Evolutionary conservation across 2,113 vertebrate species (phyloP), one percentile per base, ranked within the genome.

Genomic region (Pardalotus punctatus): DNA sequence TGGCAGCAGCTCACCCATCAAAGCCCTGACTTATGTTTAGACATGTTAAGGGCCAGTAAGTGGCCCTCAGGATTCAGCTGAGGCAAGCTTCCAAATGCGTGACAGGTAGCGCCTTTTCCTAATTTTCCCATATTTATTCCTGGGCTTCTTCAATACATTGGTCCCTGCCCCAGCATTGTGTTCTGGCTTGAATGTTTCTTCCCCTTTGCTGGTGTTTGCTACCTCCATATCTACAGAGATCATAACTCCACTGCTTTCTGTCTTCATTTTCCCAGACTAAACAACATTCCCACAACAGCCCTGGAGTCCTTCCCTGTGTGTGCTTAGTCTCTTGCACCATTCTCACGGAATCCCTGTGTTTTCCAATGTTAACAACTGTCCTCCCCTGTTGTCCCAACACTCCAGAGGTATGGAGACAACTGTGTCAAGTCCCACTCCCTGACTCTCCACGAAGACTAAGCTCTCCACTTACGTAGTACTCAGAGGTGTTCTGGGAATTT

Each of bases 11-110:
- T 54, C 2, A 0, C 10, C 65, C 60, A 38, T 24, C 60, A 31
- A 35, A 73, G 54, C 50, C 77, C 58, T 20, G 24, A 29, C 14
- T 33, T 24, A 19, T 6, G 28, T 17, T 85, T 42, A 31, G 53
- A 14, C 0, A 0, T 36, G 35, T 58, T n/a, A 57, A 21, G 16
- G 40, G 70, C 47, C 20, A 23, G 3, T 50, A 36, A 51, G 61
- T 31, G 45, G 40, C 43, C 29, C 6, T 24, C 38, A 65, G 40
- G 54, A 79, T 56, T 31, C 60, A 53, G 9, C 50, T 21, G 31
- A 8, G 18, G 50, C 0, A 1, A 10, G 22, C 27, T 65, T 51
- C 71, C 70, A 56, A 36, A 36, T 53, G 33, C n/a, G 65, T 42
- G 45, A n/a, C 47, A 47, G 51, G 54, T 42, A 54, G n/a, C n/a